Evolutionary conservation across 2,888 invertebrate species (phyloP).

Genomic region (Epicampocera succincta): DNA sequence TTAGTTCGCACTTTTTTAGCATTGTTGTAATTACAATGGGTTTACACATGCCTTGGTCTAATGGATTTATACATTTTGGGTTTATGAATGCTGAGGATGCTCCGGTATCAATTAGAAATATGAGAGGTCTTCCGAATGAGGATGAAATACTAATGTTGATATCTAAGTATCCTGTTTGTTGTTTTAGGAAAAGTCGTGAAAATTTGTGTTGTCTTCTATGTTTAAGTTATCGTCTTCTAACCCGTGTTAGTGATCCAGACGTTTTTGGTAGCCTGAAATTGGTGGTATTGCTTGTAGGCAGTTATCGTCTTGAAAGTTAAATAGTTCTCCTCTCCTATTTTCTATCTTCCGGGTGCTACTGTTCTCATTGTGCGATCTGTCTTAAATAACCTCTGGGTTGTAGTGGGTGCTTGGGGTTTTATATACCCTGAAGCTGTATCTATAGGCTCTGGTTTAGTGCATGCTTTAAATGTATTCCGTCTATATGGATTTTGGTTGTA

Average conservation of each 20-base stretch:
- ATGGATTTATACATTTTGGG: slow-evolving; percentile 5
- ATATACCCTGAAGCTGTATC: neutral
- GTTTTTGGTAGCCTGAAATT: neutral
- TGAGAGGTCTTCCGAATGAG: neutral
- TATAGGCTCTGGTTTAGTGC: slow-evolving; percentile 16
- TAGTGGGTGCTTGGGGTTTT: slow-evolving; percentile 16
- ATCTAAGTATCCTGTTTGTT: neutral
- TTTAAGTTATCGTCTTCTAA: neutral
- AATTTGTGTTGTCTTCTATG: slow-evolving; percentile 4
- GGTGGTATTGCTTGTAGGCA: slow-evolving; percentile 3
- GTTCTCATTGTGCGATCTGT: too few relatives aligned
- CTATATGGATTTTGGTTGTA: slow-evolving; percentile 15
- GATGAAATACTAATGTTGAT: neutral
- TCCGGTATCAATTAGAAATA: neutral
- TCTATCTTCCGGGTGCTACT: too few relatives aligned
- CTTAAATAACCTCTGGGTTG: slow-evolving; percentile 1
- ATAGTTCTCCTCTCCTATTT: slow-evolving; percentile 12
- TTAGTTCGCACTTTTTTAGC: neutral
- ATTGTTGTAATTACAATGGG: neutral
- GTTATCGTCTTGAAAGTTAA: slow-evolving; percentile 11
- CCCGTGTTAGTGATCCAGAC: neutral
- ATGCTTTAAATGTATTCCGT: slow-evolving; percentile 7
- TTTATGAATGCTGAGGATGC: neutral
- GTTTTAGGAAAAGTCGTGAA: slow-evolving; percentile 10
- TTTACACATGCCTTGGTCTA: neutral